Evolutionary conservation across 2,113 vertebrate species (phyloP).

Genomic region (Neoarius graeffei): DNA sequence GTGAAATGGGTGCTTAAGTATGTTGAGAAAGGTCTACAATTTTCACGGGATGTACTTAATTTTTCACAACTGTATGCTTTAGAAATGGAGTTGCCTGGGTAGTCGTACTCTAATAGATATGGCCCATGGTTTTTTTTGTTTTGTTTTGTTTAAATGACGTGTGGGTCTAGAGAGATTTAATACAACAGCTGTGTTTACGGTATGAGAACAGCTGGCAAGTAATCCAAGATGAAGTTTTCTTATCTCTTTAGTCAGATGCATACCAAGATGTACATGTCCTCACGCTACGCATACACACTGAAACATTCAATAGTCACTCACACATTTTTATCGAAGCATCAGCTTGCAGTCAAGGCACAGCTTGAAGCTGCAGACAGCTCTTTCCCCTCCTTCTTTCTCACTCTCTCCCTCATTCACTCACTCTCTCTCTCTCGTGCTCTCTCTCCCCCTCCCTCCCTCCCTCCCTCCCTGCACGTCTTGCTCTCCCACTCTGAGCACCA

Average conservation of each 20-base stretch:
- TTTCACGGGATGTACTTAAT: too few relatives aligned
- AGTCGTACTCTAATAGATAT: neutral
- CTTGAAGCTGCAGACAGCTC: conserved; percentile 42
- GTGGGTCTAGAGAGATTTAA: neutral
- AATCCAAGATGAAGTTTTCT: conserved; percentile 58
- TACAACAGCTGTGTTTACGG: conserved; percentile 1
- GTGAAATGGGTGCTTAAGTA: too few relatives aligned
- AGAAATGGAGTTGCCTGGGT: neutral
- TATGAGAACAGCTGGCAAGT: conserved; percentile 61
- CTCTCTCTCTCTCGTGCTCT: conserved; percentile 28
- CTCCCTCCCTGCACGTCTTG: conserved; percentile 57
- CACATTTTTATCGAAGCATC: conserved; percentile 46
- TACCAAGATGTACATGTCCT: conserved; percentile 35
- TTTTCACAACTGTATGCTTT: neutral
- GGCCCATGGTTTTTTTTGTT: too few relatives aligned
- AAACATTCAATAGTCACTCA: conserved; percentile 18
- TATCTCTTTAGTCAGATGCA: conserved; percentile 14
- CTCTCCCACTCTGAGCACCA: conserved; percentile 64
- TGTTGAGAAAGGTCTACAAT: too few relatives aligned
- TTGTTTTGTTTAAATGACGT: too few relatives aligned
- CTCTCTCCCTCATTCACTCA: conserved; percentile 52
- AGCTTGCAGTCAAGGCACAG: conserved; percentile 48
- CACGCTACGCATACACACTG: conserved; percentile 15
- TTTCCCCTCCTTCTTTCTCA: neutral
- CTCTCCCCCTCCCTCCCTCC: conserved; percentile 47